Conservation (phyloP, 1,140 invertebrate genomes). For the Acromyrmex echinatior region DNA sequence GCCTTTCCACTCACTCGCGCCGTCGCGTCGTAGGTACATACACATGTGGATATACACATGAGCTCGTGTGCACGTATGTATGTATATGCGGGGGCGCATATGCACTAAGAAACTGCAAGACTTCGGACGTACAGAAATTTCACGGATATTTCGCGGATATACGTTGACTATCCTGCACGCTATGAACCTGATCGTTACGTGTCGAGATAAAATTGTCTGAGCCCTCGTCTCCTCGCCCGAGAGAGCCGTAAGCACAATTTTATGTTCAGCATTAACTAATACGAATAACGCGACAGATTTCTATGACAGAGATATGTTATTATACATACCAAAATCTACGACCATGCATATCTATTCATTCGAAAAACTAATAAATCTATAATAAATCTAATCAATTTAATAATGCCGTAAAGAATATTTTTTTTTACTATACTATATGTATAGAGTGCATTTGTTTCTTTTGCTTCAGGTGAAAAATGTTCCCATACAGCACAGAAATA, state of each 20-base stretch:
- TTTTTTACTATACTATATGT: too few relatives aligned
- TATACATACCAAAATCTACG: neutral
- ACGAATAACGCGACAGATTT: neutral
- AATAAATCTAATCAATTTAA: too few relatives aligned
- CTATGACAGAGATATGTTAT: neutral
- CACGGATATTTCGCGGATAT: slow-evolving; percentile 50
- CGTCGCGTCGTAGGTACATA: neutral
- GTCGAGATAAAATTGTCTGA: slow-evolving; percentile 40
- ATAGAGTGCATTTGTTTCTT: too few relatives aligned
- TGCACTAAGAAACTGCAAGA: slow-evolving; percentile 48
- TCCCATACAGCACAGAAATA: too few relatives aligned
- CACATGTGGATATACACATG: neutral
- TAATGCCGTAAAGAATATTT: too few relatives aligned
- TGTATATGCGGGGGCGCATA: neutral
- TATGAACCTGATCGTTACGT: slow-evolving; percentile 14
- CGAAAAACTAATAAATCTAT: too few relatives aligned
- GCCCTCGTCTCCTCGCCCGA: neutral
- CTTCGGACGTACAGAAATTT: slow-evolving; percentile 28
- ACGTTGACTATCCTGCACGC: slow-evolving; percentile 22
- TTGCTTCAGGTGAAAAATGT: too few relatives aligned
- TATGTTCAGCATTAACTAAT: slow-evolving; percentile 22
- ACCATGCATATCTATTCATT: too few relatives aligned
- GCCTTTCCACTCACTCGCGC: slow-evolving; percentile 20
- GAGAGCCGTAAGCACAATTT: slow-evolving; percentile 5
- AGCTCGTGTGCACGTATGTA: too few relatives aligned